Conservation (phyloP, 2,888 invertebrate genomes). For the Acanthacorydalis orientalis region DNA sequence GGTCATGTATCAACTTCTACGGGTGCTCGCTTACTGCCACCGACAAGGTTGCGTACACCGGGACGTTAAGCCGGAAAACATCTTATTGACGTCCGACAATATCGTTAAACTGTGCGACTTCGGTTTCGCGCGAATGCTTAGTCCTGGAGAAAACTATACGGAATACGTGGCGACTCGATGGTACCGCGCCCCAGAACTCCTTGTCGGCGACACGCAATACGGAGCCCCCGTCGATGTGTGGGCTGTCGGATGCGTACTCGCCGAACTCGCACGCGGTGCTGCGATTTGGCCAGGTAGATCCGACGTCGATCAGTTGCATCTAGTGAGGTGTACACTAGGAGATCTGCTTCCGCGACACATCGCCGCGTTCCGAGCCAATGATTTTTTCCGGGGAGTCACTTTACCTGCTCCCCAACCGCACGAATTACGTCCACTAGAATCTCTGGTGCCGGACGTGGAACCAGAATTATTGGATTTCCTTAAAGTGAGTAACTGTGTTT, state of each 20-base stretch:
- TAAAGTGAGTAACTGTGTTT: slow-evolving; percentile 44
- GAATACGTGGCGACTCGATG: slow-evolving; percentile 98
- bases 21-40: slow-evolving; percentile 75
- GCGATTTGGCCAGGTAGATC: slow-evolving; percentile 98
- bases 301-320: slow-evolving; percentile 93
- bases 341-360: slow-evolving; percentile 87
- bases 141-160: slow-evolving; percentile 94
- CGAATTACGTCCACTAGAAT: slow-evolving; percentile 66
- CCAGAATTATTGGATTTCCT: slow-evolving; percentile 67
- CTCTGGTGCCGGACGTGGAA: slow-evolving; percentile 64
- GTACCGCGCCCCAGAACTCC: slow-evolving; percentile 93
- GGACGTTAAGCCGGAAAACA: slow-evolving; percentile 62
- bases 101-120: slow-evolving; percentile 74
- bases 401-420: slow-evolving; percentile 89
- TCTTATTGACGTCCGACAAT: slow-evolving; percentile 46
- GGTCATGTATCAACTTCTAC: slow-evolving; percentile 74
- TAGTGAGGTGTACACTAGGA: slow-evolving; percentile 87
- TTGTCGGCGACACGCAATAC: slow-evolving; percentile 92
- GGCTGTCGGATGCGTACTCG: slow-evolving; percentile 89
- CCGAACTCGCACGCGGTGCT: slow-evolving; percentile 75
- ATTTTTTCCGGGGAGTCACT: slow-evolving; percentile 77
- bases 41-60: slow-evolving; percentile 58
- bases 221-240: slow-evolving; percentile 91
- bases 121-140: slow-evolving; percentile 90
- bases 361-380: slow-evolving; percentile 89